These are phyloP conservation scores for Dysmachus trigonus DNA, from an alignment of 2,888 invertebrate species.

Conservation along the genomic window DNA sequence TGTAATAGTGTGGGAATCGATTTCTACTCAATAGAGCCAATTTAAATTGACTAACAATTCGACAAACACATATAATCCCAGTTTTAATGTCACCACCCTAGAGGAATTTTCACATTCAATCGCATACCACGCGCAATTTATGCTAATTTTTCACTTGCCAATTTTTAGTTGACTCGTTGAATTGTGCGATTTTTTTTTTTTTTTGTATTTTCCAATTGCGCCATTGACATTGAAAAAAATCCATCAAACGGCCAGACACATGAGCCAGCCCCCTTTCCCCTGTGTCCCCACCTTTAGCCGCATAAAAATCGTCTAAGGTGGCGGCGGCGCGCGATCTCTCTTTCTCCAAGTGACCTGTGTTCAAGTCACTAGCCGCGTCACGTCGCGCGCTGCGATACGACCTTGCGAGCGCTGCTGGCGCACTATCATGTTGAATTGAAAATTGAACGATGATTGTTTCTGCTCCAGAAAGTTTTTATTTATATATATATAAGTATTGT, in stretches of 20 bases:
- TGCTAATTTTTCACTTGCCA: background rate
- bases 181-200: background rate
- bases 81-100: background rate
- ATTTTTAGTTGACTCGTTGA: background rate
- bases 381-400: background rate
- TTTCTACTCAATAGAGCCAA: background rate
- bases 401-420: background rate
- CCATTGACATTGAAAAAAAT: constrained; percentile 30
- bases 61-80: background rate
- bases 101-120: background rate
- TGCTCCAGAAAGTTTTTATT: constrained; percentile 17
- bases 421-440: background rate
- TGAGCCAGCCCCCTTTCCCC: background rate
- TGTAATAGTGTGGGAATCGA: background rate
- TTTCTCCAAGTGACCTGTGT: background rate
- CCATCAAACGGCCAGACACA: background rate
- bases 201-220: too few relatives aligned
- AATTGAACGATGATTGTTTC: background rate
- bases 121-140: background rate
- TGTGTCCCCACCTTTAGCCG: background rate
- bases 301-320: background rate
- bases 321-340: background rate
- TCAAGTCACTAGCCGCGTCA: background rate
- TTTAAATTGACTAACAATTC: background rate
- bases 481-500: too few relatives aligned